These are phyloP conservation scores for Nephrotoma appendiculata DNA, from an alignment of 2,888 invertebrate genomes.

Conservation along the genomic window DNA sequence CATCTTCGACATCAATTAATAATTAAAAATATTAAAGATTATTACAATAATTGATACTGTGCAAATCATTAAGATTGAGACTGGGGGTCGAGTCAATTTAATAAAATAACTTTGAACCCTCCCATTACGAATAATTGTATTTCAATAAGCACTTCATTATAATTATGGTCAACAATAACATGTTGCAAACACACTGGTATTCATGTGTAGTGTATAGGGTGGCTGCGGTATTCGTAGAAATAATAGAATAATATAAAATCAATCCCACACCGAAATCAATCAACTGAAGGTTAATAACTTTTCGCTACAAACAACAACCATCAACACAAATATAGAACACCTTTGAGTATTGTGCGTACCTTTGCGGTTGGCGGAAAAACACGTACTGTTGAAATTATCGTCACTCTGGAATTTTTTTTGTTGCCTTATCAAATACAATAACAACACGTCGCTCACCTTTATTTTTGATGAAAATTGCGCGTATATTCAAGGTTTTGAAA, in stretches of 20 bases:
- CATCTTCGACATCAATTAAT: too few relatives aligned
- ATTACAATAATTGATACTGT: too few relatives aligned
- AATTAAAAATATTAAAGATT: too few relatives aligned
- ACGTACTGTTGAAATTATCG: not conserved
- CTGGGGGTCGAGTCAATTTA: too few relatives aligned
- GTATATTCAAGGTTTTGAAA: not conserved
- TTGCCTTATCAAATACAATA: not conserved
- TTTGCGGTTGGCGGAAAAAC: not conserved
- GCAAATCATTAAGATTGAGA: too few relatives aligned
- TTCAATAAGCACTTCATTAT: too few relatives aligned
- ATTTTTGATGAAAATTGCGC: not conserved
- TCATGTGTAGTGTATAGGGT: too few relatives aligned
- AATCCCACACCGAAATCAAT: not conserved
- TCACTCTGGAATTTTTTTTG: not conserved
- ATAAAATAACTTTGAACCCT: too few relatives aligned
- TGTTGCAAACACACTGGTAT: too few relatives aligned
- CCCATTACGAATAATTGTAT: too few relatives aligned
- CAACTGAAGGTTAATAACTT: not conserved
- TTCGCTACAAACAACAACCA: not conserved
- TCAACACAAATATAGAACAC: not conserved
- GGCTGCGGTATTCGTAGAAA: not conserved
- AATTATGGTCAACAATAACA: too few relatives aligned
- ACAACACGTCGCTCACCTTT: not conserved
- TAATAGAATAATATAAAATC: not conserved
- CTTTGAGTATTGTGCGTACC: not conserved